Evolutionary conservation across 2,888 invertebrate species (phyloP), one percentile per base, ranked within the genome.

Genomic region (Scaptomyza polygonia): DNA sequence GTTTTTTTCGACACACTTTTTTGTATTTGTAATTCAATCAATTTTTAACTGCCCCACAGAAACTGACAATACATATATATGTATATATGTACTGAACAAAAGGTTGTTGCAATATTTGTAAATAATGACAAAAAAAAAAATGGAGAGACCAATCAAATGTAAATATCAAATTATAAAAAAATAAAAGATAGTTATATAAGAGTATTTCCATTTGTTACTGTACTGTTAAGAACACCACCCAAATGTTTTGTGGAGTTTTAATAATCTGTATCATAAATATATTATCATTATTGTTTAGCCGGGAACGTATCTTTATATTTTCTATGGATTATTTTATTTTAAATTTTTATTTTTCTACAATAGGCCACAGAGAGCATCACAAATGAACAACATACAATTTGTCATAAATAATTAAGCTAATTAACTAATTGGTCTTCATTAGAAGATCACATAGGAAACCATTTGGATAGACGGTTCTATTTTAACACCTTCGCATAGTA

Each of bases 401-500:
- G 32, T 30, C 18, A 78, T 74, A 75, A 65, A 64, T 78, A 64
- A 21, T 39, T 57, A 52, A 11, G 12, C 34, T 72, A 67, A 47
- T 18, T 18, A 12, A 12, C 58, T 40, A 47, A 40, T 32, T 0
- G 36, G 12, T 30, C 34, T 29, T 42, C n/a, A 2, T 7, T 29
- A 30, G n/a, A 25, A 53, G 16, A 48, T 42, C 56, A 36, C 30
- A 48, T 44, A 18, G 25, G 1, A 25, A 25, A n/a, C n/a, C 6
- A 3, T 39, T 39, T 16, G 14, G 64, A 34, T 32, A 43, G 16
- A 36, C 30, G 12, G 9, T 9, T 27, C 81, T 67, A 89, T 52
- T 90, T 90, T 18, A 89, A 65, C 43, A 88, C 72, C 75, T 81
- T 77, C 49, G 86, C 86, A 59, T 89, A 89, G 57, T 90, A 78